A percentile compares a stretch with the other conserved stretches of the same genome.
phyloP scores from a whole-genome alignment of 2,113 vertebrate genomes.

The Acinonyx jubatus region DNA sequence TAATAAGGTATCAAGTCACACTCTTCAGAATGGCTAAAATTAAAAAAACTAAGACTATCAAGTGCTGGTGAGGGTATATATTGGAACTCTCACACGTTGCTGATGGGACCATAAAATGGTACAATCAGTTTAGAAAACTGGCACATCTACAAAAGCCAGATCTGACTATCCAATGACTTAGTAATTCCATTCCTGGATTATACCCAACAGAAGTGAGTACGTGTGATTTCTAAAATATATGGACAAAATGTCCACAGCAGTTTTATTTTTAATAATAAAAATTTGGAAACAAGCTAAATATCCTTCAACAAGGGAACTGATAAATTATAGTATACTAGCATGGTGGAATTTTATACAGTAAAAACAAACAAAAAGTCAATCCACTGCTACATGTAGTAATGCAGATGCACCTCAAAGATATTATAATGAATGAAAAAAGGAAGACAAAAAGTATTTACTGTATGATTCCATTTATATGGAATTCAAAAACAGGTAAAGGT shows the following conservation, averaged over 20 bases:
- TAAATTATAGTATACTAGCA: not conserved
- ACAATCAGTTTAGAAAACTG: not conserved
- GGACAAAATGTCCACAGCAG: not conserved
- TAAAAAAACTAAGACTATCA: not conserved
- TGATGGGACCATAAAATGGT: not conserved
- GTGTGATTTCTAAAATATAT: not conserved
- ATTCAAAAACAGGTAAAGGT: conserved; percentile 4
- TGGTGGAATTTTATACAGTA: not conserved
- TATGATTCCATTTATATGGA: not conserved
- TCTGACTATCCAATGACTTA: not conserved
- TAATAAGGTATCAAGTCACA: not conserved
- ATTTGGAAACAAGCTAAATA: not conserved
- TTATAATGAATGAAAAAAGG: not conserved
- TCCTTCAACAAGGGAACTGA: not conserved
- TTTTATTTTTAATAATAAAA: conserved; percentile 42
- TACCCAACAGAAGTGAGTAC: not conserved
- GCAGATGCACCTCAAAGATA: not conserved
- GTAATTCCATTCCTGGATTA: not conserved
- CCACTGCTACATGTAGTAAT: not conserved
- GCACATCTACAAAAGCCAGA: not conserved
- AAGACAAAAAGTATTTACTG: not conserved
- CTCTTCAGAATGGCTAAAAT: not conserved
- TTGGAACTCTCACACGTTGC: not conserved
- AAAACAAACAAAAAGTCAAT: not conserved
- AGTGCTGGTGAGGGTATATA: not conserved